Percentiles rank a stretch among this genome's conserved stretches.
These are phyloP conservation scores for Caiman crocodilus DNA, from an alignment of 2,797 vertebrate genomes.

Conservation along the genomic window DNA sequence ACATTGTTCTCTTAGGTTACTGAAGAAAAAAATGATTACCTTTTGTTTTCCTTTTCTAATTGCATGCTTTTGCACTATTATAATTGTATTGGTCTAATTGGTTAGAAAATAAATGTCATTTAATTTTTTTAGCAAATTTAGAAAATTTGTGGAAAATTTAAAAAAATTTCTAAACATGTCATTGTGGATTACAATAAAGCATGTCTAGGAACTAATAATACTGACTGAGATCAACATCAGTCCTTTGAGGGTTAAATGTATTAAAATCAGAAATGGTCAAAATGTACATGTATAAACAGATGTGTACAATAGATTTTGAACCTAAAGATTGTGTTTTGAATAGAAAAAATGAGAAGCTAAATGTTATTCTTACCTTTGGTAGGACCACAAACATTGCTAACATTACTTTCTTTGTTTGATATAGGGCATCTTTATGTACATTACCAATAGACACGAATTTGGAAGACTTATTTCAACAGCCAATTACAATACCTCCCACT, in stretches of 20 bases:
- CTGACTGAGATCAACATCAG: neutral
- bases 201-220: neutral
- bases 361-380: neutral
- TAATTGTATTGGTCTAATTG: neutral
- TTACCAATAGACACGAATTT: slow-evolving; percentile 97
- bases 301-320: neutral
- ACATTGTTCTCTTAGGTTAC: neutral
- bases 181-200: neutral
- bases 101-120: neutral
- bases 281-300: neutral
- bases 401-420: slow-evolving; percentile 66
- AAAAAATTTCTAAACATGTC: too few species aligned
- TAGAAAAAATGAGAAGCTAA: neutral
- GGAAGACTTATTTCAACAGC: slow-evolving; percentile 96
- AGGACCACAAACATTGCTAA: slow-evolving; percentile 48
- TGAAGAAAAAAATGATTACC: neutral
- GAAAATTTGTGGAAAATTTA: too few species aligned
- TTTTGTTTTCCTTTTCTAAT: neutral
- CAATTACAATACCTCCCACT: slow-evolving; percentile 96
- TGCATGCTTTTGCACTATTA: slow-evolving; percentile 36
- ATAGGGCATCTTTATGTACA: slow-evolving; percentile 98
- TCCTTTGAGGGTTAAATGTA: neutral
- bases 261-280: neutral
- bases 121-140: neutral
- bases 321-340: too few species aligned